Evolutionary conservation across 1,140 invertebrate species (phyloP).

Genomic region (Tyrophagus putrescentiae): DNA sequence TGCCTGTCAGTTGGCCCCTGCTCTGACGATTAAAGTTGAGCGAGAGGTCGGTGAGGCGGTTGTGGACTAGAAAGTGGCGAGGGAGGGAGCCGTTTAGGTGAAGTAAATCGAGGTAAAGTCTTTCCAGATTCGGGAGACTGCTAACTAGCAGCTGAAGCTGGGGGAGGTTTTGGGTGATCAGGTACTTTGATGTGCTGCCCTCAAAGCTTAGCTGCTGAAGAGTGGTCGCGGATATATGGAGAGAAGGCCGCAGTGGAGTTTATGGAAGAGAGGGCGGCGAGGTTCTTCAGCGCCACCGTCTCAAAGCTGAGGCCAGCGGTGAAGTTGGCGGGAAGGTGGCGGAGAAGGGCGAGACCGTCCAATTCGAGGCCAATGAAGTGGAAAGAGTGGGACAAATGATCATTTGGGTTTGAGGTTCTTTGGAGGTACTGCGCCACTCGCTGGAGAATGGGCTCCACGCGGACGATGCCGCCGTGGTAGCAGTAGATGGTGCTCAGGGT

Average conservation of each 20-base stretch:
- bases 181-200: neutral
- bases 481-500: neutral
- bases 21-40: neutral
- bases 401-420: no score
- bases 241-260: neutral
- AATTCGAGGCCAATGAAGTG: neutral
- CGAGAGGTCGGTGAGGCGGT: neutral
- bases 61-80: neutral
- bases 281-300: neutral
- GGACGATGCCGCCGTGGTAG: neutral
- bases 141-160: neutral
- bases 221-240: neutral
- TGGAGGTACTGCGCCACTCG: no score
- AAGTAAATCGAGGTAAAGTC: neutral
- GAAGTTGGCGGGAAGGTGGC: neutral
- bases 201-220: neutral
- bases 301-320: neutral
- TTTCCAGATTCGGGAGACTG: neutral
- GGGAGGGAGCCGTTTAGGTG: neutral
- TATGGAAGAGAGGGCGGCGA: neutral
- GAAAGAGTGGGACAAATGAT: neutral
- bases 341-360: neutral
- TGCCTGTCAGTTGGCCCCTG: neutral
- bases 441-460: neutral
- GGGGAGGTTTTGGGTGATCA: neutral